Evolutionary conservation across 2,113 vertebrate species (phyloP).

Genomic region (Nerophis ophidion): DNA sequence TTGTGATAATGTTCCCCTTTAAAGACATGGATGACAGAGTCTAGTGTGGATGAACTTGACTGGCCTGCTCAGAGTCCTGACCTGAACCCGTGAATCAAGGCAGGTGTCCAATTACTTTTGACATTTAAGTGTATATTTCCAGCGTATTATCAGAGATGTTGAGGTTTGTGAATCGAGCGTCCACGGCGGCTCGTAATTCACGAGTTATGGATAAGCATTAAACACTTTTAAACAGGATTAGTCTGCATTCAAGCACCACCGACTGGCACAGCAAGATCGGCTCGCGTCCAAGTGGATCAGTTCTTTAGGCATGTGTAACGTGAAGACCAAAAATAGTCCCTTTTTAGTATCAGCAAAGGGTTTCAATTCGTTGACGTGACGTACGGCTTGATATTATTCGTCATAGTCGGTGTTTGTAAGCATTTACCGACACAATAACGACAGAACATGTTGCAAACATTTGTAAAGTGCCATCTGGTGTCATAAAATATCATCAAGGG

Average conservation of each 20-base stretch:
- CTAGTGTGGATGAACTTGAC: too few species aligned
- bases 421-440: conserved; percentile 17
- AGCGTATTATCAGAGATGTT: conserved; percentile 13
- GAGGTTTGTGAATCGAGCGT: conserved; percentile 16
- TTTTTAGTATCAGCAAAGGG: conserved; percentile 50
- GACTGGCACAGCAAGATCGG: conserved; percentile 56
- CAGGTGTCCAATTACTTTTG: too few species aligned
- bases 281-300: conserved; percentile 62
- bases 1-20: too few species aligned
- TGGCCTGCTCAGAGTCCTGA: too few species aligned
- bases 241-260: conserved; percentile 49
- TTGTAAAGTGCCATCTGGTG: conserved; percentile 20
- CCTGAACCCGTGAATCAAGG: too few species aligned
- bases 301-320: conserved; percentile 63
- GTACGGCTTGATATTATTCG: conserved; percentile 44
- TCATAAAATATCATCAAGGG: conserved; percentile 19
- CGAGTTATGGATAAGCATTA: conserved; percentile 57
- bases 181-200: conserved; percentile 45
- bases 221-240: conserved; percentile 63
- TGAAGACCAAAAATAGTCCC: conserved; percentile 65
- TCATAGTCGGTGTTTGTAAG: conserved; percentile 21
- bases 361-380: conserved; percentile 51
- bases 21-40: too few species aligned
- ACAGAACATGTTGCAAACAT: conserved; percentile 30
- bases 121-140: not conserved